phyloP scores from a whole-genome alignment of 2,113 vertebrate species.

The Vombatus ursinus region DNA sequence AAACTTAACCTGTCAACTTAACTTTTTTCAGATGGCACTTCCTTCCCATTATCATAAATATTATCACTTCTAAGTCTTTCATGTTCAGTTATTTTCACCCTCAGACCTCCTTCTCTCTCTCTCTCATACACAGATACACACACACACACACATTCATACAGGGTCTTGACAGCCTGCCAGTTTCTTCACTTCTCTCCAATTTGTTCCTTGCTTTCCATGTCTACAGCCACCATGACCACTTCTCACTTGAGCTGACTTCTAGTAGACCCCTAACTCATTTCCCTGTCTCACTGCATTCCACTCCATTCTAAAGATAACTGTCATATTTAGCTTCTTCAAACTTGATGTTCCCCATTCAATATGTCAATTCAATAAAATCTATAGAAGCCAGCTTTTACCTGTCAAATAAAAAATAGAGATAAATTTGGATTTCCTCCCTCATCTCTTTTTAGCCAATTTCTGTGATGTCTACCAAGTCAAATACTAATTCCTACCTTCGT shows the following conservation, averaged over 20 bases:
- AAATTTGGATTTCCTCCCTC: background rate
- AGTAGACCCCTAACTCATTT: conserved; percentile 33
- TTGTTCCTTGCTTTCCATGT: conserved; percentile 49
- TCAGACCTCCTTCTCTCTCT: conserved; percentile 54
- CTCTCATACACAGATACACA: background rate
- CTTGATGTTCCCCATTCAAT: conserved; percentile 27
- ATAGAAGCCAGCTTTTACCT: background rate
- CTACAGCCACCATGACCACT: conserved; percentile 44
- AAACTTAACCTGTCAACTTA: conserved; percentile 57
- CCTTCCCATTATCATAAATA: conserved; percentile 73
- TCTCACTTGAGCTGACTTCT: conserved; percentile 27
- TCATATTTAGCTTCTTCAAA: conserved; percentile 37
- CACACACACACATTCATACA: conserved; percentile 25
- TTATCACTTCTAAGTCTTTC: conserved; percentile 71
- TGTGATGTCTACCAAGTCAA: background rate
- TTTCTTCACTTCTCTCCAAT: conserved; percentile 56
- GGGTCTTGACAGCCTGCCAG: conserved; percentile 56
- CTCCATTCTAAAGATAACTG: conserved; percentile 27
- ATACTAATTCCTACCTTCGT: conserved; percentile 22
- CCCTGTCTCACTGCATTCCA: conserved; percentile 22
- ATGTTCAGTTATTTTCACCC: conserved; percentile 77
- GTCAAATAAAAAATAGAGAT: background rate
- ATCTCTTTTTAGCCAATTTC: conserved; percentile 3
- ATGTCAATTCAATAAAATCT: conserved; percentile 42
- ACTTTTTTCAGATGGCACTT: conserved; percentile 54